Evolutionary conservation across 2,888 invertebrate species (phyloP).

Genomic region (Andrena trimmerana): DNA sequence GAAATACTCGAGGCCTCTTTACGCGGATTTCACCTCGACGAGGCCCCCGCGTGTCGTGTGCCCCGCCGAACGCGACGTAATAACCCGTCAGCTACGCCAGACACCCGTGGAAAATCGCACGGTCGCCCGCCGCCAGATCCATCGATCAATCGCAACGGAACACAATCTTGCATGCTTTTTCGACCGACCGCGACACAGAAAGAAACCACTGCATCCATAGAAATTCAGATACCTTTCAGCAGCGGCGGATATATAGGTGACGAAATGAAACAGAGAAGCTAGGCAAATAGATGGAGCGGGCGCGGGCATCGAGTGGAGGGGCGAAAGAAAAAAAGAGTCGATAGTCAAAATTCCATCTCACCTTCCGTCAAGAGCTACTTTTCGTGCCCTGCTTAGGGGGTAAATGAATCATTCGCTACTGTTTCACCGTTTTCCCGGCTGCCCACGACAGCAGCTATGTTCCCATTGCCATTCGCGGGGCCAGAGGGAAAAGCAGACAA

Average conservation of each 20-base stretch:
- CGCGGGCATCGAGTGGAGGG: background rate
- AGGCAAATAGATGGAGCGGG: constrained; percentile 29
- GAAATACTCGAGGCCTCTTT: constrained; percentile 54
- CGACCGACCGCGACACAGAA: constrained; percentile 17
- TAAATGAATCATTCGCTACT: background rate
- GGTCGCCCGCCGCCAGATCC: background rate
- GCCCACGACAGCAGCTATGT: background rate
- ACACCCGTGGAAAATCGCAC: background rate
- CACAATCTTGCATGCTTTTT: background rate
- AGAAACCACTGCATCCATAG: constrained; percentile 46
- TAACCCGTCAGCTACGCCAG: constrained; percentile 19
- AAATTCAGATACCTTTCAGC: constrained; percentile 54
- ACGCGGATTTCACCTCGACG: constrained; percentile 48
- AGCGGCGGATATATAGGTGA: constrained; percentile 46
- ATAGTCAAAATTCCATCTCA: background rate
- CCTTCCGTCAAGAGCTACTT: background rate
- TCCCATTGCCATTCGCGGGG: background rate
- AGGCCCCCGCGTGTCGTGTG: constrained; percentile 28
- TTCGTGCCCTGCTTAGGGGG: background rate
- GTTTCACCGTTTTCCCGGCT: background rate
- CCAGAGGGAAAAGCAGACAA: constrained; percentile 42
- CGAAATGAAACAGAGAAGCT: constrained; percentile 29
- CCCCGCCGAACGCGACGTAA: constrained; percentile 36
- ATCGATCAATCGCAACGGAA: background rate
- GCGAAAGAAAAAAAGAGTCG: constrained; percentile 14